Conservation (phyloP, 2,888 invertebrate genomes). For the Drosophila basisetae region DNA sequence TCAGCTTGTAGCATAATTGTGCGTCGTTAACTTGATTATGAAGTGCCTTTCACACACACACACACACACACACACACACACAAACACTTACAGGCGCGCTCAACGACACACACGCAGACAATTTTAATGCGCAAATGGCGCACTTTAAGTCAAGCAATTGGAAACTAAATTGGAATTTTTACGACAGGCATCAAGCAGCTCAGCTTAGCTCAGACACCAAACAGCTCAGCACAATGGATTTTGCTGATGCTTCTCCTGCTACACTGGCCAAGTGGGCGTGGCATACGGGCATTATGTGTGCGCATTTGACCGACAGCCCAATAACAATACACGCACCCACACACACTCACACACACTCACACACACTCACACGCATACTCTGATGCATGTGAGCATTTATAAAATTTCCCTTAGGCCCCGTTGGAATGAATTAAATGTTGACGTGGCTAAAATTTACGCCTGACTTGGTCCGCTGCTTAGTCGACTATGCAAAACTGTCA, state of each 20-base stretch:
- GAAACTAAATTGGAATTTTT: conserved; percentile 80
- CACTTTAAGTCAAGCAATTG: conserved; percentile 81
- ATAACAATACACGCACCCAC: conserved; percentile 25
- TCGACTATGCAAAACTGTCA: conserved; percentile 64
- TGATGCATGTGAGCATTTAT: conserved; percentile 68
- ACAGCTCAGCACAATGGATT: conserved; percentile 50
- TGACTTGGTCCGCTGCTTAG: conserved; percentile 60
- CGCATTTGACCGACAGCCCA: conserved; percentile 74
- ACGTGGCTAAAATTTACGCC: conserved; percentile 74
- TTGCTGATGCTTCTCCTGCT: conserved; percentile 16
- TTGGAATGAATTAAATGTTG: conserved; percentile 65
- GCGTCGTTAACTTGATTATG: conserved; percentile 80
- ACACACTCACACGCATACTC: conserved; percentile 3
- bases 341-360: conserved; percentile 3
- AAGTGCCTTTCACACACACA: conserved; percentile 55
- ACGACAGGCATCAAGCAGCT: conserved; percentile 73
- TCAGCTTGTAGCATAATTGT: conserved; percentile 79
- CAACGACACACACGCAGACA: conserved; percentile 31
- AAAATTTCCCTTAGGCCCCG: conserved; percentile 76
- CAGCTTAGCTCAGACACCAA: conserved; percentile 16
- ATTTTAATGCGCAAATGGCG: conserved; percentile 73
- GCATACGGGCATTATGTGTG: conserved; percentile 62
- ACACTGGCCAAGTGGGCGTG: conserved; percentile 37
- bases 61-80: conserved; percentile 15
- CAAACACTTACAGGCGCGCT: background rate